Percentiles rank a stretch among this genome's conserved stretches.
Conservation (phyloP, 2,797 vertebrate genomes). For the Sebastiscus tertius region DNA sequence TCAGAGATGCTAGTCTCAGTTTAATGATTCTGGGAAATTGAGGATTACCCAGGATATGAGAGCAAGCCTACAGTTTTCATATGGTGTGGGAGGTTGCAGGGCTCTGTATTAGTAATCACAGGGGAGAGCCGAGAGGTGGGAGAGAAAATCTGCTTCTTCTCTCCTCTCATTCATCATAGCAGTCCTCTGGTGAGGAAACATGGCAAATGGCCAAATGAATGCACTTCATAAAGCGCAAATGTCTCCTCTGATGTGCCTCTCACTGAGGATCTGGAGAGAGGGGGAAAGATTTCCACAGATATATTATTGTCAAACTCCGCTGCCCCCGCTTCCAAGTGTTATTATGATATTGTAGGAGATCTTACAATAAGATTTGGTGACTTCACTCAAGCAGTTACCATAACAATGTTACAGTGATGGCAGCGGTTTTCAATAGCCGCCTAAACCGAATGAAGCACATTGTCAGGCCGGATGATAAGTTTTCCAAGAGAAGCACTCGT, state of each 20-base stretch:
- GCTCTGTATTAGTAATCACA: conserved; percentile 85
- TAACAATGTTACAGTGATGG: conserved; percentile 82
- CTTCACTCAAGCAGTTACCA: conserved; percentile 81
- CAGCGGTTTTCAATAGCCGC: conserved; percentile 76
- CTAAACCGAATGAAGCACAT: conserved; percentile 78
- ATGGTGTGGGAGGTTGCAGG: conserved; percentile 85
- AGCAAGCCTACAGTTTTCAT: conserved; percentile 85
- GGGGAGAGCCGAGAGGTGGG: conserved; percentile 84
- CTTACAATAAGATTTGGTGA: conserved; percentile 84
- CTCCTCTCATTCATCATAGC: conserved; percentile 85
- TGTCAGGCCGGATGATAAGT: conserved; percentile 76
- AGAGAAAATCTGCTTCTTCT: conserved; percentile 86
- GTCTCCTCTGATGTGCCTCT: conserved; percentile 85
- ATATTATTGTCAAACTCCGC: conserved; percentile 84
- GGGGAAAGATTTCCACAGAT: conserved; percentile 83
- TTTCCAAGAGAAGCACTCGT: conserved; percentile 62
- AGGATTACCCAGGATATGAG: conserved; percentile 85
- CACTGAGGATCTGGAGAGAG: conserved; percentile 79
- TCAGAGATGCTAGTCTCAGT: conserved; percentile 84
- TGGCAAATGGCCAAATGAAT: conserved; percentile 86
- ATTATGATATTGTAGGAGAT: conserved; percentile 83
- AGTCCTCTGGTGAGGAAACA: conserved; percentile 85
- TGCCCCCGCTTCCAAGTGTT: conserved; percentile 82
- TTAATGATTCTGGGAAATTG: conserved; percentile 86
- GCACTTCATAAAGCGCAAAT: conserved; percentile 85